Conservation (phyloP, 2,797 vertebrate species). For the Cuniculus paca region DNA sequence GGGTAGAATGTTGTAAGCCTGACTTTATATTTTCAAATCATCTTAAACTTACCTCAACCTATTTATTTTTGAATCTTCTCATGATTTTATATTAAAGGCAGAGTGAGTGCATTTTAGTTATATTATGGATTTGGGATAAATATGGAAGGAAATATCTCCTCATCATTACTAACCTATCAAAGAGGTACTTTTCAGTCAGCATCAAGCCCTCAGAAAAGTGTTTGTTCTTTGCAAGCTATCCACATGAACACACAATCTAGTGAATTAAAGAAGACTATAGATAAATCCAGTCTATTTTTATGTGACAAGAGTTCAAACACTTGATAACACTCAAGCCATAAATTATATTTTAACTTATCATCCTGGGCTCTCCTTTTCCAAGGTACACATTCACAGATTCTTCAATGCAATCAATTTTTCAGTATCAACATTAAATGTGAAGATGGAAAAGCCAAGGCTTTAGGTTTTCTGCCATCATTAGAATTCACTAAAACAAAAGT, state of each 20-base stretch:
- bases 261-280: background rate
- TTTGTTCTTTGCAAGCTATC: background rate
- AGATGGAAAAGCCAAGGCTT: slow-evolving; percentile 30
- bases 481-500: slow-evolving; percentile 15
- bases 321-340: slow-evolving; percentile 28
- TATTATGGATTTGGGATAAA: background rate
- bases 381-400: slow-evolving; percentile 6
- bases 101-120: background rate
- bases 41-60: background rate
- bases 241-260: background rate
- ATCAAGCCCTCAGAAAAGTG: background rate
- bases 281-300: background rate
- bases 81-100: slow-evolving; percentile 28
- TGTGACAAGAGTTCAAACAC: slow-evolving; percentile 40
- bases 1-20: slow-evolving; percentile 13
- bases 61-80: background rate
- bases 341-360: background rate
- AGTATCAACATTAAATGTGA: background rate
- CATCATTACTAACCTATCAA: background rate
- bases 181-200: background rate
- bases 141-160: background rate
- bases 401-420: background rate
- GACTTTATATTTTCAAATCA: background rate
- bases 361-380: background rate
- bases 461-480: background rate